A percentile compares a stretch with the other conserved stretches of the same genome.
phyloP scores from a whole-genome alignment of 2,113 vertebrate genomes.

The Vombatus ursinus region DNA sequence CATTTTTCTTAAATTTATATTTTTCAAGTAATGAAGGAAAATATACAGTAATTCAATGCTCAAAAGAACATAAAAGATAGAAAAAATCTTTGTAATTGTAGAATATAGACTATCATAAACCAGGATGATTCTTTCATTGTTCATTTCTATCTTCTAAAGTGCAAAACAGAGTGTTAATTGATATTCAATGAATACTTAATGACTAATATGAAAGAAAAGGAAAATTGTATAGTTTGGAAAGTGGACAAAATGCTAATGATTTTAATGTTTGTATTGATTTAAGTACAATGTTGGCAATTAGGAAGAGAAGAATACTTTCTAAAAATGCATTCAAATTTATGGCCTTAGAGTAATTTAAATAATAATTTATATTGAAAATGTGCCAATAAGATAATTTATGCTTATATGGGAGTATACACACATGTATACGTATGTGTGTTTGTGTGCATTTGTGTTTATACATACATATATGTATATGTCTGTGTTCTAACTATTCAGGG shows the following conservation, averaged over 20 bases:
- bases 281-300: background rate
- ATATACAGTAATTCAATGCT: background rate
- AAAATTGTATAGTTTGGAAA: background rate
- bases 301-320: background rate
- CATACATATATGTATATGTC: background rate
- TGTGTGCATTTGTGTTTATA: rapidly evolving
- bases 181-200: background rate
- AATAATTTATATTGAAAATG: background rate
- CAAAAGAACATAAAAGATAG: background rate
- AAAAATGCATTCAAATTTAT: background rate
- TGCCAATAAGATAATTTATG: background rate
- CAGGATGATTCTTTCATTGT: background rate
- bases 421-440: no score
- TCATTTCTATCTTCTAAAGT: background rate
- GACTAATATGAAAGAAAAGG: background rate
- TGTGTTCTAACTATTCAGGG: background rate
- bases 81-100: background rate
- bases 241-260: background rate
- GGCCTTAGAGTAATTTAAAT: background rate
- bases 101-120: background rate
- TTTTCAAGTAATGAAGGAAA: background rate
- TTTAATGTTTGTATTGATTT: background rate
- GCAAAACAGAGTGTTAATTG: background rate
- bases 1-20: background rate
- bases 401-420: background rate